Percentiles rank a stretch among this genome's conserved stretches.
Evolutionary conservation across 2,888 invertebrate genomes (phyloP).

Genomic region (Napeogenes inachia): DNA sequence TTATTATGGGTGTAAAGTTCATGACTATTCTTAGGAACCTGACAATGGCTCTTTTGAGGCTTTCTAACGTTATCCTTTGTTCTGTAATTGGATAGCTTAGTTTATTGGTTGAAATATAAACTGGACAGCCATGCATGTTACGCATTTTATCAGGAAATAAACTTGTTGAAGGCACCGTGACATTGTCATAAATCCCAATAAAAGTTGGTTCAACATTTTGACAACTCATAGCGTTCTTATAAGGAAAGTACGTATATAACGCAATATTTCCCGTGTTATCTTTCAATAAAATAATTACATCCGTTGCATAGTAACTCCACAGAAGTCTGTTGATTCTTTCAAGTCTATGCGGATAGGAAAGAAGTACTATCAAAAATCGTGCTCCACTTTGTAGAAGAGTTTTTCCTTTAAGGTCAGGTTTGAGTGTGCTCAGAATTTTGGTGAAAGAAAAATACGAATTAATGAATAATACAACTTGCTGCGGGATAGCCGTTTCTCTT

Average conservation of each 20-base stretch:
- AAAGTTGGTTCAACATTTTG: too few species aligned
- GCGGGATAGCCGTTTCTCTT: constrained; percentile 6
- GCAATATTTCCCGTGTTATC: constrained; percentile 37
- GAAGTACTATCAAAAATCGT: constrained; percentile 47
- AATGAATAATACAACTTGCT: constrained; percentile 23
- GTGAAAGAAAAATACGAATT: constrained; percentile 48
- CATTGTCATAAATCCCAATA: too few species aligned
- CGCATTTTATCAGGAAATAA: too few species aligned
- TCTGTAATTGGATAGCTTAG: too few species aligned
- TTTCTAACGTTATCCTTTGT: too few species aligned
- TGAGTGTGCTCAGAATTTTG: constrained; percentile 42
- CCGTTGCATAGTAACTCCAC: constrained; percentile 49
- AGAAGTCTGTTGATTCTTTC: constrained; percentile 47
- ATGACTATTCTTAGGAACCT: too few species aligned
- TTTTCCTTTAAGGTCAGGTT: constrained; percentile 31
- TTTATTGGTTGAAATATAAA: too few species aligned
- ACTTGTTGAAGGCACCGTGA: too few species aligned
- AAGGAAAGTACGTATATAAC: constrained; percentile 54
- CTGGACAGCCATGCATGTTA: too few species aligned
- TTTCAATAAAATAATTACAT: constrained; percentile 18
- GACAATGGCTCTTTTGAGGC: too few species aligned
- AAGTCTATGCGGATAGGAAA: constrained; percentile 41
- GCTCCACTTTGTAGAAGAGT: constrained; percentile 22
- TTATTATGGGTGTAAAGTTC: too few species aligned
- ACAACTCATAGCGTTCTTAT: constrained; percentile 43